Evolutionary conservation across 1,140 invertebrate species (phyloP), one percentile per base, ranked within the genome.

Genomic region (Neuroterus valhalla): DNA sequence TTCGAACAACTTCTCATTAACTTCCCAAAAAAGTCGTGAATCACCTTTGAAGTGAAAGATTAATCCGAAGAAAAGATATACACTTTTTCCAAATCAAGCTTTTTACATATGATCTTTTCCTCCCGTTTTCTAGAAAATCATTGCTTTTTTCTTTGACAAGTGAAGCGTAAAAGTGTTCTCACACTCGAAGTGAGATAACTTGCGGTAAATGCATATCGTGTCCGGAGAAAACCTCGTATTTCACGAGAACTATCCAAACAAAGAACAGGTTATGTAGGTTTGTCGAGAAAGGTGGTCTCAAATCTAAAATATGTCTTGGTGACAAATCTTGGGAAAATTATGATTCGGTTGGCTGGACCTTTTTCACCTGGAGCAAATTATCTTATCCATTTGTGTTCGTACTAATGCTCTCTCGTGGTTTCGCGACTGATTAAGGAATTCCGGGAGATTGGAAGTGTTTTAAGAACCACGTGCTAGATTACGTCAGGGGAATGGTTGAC

Each of bases 231-330:
- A 44, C 48, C 70, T 78, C 79, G 76, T 85, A 84, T 80, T 81
- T 85, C 82, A 84, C 77, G 50, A 23, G 46, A 46, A 74, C 77
- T 81, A 76, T 38, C 6, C 77, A 78, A 82, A 82, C 79, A 78
- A 69, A 62, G 31, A 55, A 19, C 66, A 46, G 38, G 46, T 68
- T 38, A 69, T 46, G 67, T 38, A 69, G 48, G 67, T 73, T 80
- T 71, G 66, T 80, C 66, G 72, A 71, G 78, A 75, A 62, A 66
- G 48, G 38, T 50, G 17, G 72, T 72, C 70, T 68, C 66, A 50
- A 67, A 70, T 72, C 45, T 77, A 72, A 82, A 77, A 75, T 78
- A 77, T 78, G 48, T 46, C 55, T 44, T 15, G 14, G 55, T 48
- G 38, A 48, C 46, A 73, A 74, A 55, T 77, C 26, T 31, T 55